phyloP scores from a whole-genome alignment of 1,140 invertebrate species.

The Aporrectodea caliginosa region DNA sequence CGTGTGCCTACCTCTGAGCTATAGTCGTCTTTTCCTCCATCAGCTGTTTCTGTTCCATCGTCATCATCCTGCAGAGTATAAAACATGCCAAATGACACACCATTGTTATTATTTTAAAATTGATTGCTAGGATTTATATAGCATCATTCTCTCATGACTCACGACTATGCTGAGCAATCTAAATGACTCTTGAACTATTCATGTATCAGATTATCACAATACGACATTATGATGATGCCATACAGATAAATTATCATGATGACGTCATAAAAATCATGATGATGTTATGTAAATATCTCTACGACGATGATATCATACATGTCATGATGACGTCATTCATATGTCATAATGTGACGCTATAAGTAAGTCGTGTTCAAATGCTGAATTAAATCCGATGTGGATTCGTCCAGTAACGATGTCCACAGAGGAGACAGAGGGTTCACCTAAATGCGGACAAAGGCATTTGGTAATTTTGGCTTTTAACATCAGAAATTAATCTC shows the following conservation, averaged over 20 bases:
- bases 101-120: not conserved
- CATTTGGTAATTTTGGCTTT: not conserved
- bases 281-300: too few relatives aligned
- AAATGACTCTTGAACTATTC: too few relatives aligned
- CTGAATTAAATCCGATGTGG: too few relatives aligned
- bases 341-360: too few relatives aligned
- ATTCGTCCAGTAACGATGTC: too few relatives aligned
- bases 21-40: not conserved
- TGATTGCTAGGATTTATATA: not conserved
- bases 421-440: too few relatives aligned
- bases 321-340: too few relatives aligned
- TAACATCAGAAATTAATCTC: not conserved
- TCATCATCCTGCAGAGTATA: not conserved
- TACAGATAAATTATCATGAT: not conserved
- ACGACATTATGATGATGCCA: not conserved
- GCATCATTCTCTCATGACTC: not conserved
- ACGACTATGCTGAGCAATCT: too few relatives aligned
- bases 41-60: not conserved
- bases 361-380: too few relatives aligned
- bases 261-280: too few relatives aligned
- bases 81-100: not conserved
- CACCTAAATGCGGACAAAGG: too few relatives aligned
- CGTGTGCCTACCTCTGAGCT: not conserved
- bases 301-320: too few relatives aligned
- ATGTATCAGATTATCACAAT: not conserved